Base-by-base conservation (phyloP, 2,888 invertebrate genomes). In the Trachelus troglodyta region DNA sequence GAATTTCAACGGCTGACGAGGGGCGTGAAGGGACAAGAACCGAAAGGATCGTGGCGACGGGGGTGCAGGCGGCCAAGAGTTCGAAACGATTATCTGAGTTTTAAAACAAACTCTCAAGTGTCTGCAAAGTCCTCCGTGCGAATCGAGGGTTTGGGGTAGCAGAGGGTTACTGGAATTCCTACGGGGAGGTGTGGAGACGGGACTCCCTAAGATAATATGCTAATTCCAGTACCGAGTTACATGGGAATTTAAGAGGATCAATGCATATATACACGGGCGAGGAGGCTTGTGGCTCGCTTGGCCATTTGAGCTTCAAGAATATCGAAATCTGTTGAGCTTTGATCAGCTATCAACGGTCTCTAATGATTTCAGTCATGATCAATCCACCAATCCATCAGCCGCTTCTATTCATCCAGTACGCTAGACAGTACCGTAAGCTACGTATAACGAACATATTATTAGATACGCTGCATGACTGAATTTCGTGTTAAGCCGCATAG, bases 51-150 rank as follows among this genome's bases (percentile, higher is more conserved):
- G 76, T 69, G 40, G 31, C 30, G 69, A 78, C 69, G 76, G 75
- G 77, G 74, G 77, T 73, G 69, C 71, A 74, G 74, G 69, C 74
- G 76, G 77, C 79, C 78, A 75, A 74, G 85, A 85, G 86, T 85
- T 89, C 82, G 86, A 86, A 90, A 90, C 90, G 90, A 90, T 90
- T 89, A 90, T 90, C 89, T 87, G 88, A 90, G 89, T 90, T 90
- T 90, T 89, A 89, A 90, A 89, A 89, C 89, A 89, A 89, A 90
- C 90, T 90, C 89, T 89, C 89, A 88, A 90, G 89, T 90, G 90
- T 89, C 90, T 90, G 90, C 87, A 88, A 90, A 89, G 90, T 90
- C 76, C 69, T 89, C 86, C 89, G 83, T 82, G 88, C 85, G 88
- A 89, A 88, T 87, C 85, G 84, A 83, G 79, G 80, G 81, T 83